Base-by-base conservation (phyloP, 2,888 invertebrate species). In the Limnephilus rhombicus region DNA sequence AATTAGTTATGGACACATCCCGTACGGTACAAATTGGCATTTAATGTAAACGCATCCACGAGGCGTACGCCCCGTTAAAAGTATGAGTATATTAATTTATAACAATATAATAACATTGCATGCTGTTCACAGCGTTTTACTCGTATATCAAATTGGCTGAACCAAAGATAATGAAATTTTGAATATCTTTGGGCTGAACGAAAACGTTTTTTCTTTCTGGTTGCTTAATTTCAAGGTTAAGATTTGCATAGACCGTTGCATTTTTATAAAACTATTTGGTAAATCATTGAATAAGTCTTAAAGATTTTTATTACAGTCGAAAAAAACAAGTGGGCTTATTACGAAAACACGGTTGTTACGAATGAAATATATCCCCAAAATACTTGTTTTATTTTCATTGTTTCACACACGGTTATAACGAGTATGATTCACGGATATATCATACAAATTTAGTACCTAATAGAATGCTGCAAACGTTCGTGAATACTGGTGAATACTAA, bases 241-340 rank as follows among this genome's bases (percentile, higher is more conserved):
- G 24, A 88, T 88, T 88, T 24, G 88, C 88, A 88, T 88, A 68
- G 68, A 88, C 88, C 88, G 88, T 88, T 88, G 88, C 88, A 88
- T 24, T 88, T 41, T 85, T 41, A 18, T 85, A n/a, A n/a, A 85
- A 85, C 24, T 41, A 4, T 41, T 45, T 85, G n/a, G 31, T 12
- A 9, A 81, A 81, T 81, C 81, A 13, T 81, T 81, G 3, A 81
- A 81, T 31, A 81, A 81, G 29, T 81, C 24, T 81, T 81, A 81
- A 3, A 13, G 31, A 13, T 29, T 3, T 81, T 81, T 31, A 18
- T 31, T 31, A 81, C 29, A 81, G 81, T 81, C 18, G 31, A 31
- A 81, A n/a, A 31, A 13, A 29, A n/a, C 53, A 24, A 68, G 53
- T 24, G 24, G 0, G 18, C 7, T 68, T 68, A 24, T 24, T 24